Evolutionary conservation across 2,113 vertebrate genomes (phyloP).

Genomic region (Pachyramphus minor): DNA sequence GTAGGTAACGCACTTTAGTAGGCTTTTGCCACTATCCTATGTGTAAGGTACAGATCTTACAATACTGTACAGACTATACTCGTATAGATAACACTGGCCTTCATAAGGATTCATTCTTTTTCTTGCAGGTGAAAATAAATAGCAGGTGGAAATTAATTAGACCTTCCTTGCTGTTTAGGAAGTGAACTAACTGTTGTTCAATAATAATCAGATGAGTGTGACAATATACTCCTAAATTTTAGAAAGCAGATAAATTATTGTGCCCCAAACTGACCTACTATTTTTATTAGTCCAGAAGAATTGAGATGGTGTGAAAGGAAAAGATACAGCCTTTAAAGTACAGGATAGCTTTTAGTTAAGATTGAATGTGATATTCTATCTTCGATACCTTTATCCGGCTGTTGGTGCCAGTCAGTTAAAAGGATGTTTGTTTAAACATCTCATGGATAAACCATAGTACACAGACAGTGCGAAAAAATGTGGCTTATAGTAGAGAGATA

Average conservation of each 20-base stretch:
- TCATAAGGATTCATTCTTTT: background rate
- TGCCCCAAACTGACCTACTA: background rate
- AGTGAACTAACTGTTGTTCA: constrained; percentile 56
- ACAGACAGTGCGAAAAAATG: background rate
- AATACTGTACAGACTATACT: background rate
- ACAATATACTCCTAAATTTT: constrained; percentile 30
- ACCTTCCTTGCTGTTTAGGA: background rate
- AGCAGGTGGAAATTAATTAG: constrained; percentile 32
- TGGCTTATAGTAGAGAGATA: background rate
- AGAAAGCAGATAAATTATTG: constrained; percentile 37
- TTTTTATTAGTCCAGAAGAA: constrained; percentile 29
- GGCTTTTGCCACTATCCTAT: background rate
- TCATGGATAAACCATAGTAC: background rate
- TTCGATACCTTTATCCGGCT: constrained; percentile 1
- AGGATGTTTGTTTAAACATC: background rate
- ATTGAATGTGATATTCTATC: background rate
- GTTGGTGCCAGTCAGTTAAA: constrained; percentile 30
- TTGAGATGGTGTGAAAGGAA: background rate
- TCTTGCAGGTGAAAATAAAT: constrained; percentile 11
- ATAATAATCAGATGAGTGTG: background rate
- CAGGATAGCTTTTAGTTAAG: background rate
- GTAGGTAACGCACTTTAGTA: background rate
- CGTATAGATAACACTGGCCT: background rate
- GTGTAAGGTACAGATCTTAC: background rate
- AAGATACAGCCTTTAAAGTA: background rate